Base-by-base conservation (phyloP, 2,888 invertebrate genomes). In the Ischnura elegans region DNA sequence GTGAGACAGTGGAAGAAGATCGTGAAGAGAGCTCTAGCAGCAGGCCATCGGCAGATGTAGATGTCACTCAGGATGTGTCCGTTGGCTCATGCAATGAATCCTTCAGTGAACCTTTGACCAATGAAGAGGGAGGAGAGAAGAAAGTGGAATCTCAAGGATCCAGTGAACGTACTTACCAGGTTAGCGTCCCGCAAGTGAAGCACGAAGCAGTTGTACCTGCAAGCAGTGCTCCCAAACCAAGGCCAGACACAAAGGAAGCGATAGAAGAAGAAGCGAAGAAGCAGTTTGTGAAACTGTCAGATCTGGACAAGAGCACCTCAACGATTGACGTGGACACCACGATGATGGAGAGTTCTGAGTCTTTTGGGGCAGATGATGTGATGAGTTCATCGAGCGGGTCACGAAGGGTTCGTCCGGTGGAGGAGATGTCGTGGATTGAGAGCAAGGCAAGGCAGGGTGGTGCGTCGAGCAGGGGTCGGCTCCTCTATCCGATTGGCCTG, bases 231-330 rank as follows among this genome's bases (percentile, higher is more conserved):
- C 61, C 55, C 25, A n/a, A n/a, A 45, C 10, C 43, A 19, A 43
- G 55, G n/a, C 43, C 43, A 6, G 90, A 90, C 16, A 66, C 61
- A 6, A 90, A 90, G 45, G 90, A 90, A 61, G 90, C 61, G 5
- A n/a, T 45, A n/a, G 90, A 90, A 16, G 90, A 90, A 10, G 66
- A 87, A 16, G 43, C 93, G 4, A 90, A 90, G 55, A 94, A 86
- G 42, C 93, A 87, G 45, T 93, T 98, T 95, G 98, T 98, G 0
- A 97, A 97, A 95, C 96, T 98, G 13, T 98, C 98, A 0, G 98
- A 98, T 95, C 96, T 98, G 95, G 98, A 98, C 95, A 98, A 97
- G 95, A 94, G 94, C 94, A 95, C 94, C 76, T 93, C 93, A 42
- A 95, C 94, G 93, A 90, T 94, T 76, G 51, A 94, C 87, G 93